Conservation (phyloP, 2,888 invertebrate species). For the Lucinisca nassula region DNA sequence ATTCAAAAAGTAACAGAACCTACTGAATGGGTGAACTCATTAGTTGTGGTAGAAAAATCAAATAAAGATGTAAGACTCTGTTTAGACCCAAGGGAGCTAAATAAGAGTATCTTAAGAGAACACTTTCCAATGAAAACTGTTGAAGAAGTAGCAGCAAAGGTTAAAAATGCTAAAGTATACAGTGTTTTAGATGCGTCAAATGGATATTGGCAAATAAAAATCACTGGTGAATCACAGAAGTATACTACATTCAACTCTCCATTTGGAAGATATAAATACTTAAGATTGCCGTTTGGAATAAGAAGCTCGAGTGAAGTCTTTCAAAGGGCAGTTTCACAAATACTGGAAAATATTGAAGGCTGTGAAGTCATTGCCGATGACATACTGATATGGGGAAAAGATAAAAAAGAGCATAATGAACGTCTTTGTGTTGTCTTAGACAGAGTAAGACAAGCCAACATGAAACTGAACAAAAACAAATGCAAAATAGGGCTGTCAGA, state of each 20-base stretch:
- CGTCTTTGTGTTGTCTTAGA: constrained; percentile 12
- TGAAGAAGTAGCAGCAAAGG: constrained; percentile 69
- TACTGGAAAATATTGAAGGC: constrained; percentile 6
- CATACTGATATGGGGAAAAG: constrained; percentile 6
- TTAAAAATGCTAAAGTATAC: too few species aligned
- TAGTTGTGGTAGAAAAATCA: too few species aligned
- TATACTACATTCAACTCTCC: constrained; percentile 17
- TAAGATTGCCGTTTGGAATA: constrained; percentile 13
- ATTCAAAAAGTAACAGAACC: constrained; percentile 68
- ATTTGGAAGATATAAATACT: constrained; percentile 18
- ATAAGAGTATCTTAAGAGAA: constrained; percentile 60
- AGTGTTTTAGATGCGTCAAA: too few species aligned
- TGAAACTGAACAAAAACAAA: constrained; percentile 38
- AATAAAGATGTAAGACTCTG: constrained; percentile 68
- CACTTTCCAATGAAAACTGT: constrained; percentile 58
- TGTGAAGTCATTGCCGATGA: constrained; percentile 20
- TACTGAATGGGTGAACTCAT: constrained; percentile 76
- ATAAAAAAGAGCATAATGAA: constrained; percentile 6
- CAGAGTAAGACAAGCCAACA: neutral
- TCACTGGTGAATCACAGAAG: constrained; percentile 33
- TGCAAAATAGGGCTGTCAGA: constrained; percentile 29
- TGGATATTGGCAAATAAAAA: too few species aligned
- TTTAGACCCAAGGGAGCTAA: too few species aligned
- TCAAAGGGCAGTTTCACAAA: constrained; percentile 9
- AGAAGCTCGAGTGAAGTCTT: constrained; percentile 4